Evolutionary conservation across 2,888 invertebrate species (phyloP), one percentile per base, ranked within the genome.

Genomic region (Malacosoma neustria): DNA sequence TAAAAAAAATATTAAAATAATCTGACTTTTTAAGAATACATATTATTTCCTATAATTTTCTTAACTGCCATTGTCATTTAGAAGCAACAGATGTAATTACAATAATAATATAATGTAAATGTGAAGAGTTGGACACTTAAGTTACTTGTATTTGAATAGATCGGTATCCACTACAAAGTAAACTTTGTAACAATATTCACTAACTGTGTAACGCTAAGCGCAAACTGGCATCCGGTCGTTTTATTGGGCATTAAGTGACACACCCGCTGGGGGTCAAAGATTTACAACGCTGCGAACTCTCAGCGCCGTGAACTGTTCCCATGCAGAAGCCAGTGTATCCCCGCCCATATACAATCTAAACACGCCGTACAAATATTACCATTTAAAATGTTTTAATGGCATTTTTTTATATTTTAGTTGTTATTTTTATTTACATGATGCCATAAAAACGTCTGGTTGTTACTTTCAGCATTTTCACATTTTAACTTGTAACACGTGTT

Each of bases 221-320:
- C 9, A 9, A 22, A 22, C 9, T 22, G 6, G 22, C 22, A 22
- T 22, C 32, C 11, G 15, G 22, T 22, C 12, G 35, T 22, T 39
- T 13, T 30, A 38, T 41, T 46, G 39, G 35, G 39, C 40, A 41
- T 43, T 35, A 33, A 40, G 37, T 42, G 37, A 42, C 48, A 43
- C 41, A 41, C 38, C 49, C 53, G 47, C 6, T 47, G 49, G 35
- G 42, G 44, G 56, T 51, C 52, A 59, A 49, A 51, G 49, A 56
- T 56, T 54, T 51, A 46, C 34, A 46, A 43, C 51, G 33, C 36
- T 45, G 37, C 43, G 46, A 51, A 43, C 39, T 44, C 44, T 46
- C 45, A 45, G 44, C 48, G 46, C 46, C 29, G 38, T 46, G 43
- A 41, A 48, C 43, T 14, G 33, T 39, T 31, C 32, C 29, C 12